phyloP scores from a whole-genome alignment of 2,113 vertebrate genomes.

The Erythrolamprus reginae region DNA sequence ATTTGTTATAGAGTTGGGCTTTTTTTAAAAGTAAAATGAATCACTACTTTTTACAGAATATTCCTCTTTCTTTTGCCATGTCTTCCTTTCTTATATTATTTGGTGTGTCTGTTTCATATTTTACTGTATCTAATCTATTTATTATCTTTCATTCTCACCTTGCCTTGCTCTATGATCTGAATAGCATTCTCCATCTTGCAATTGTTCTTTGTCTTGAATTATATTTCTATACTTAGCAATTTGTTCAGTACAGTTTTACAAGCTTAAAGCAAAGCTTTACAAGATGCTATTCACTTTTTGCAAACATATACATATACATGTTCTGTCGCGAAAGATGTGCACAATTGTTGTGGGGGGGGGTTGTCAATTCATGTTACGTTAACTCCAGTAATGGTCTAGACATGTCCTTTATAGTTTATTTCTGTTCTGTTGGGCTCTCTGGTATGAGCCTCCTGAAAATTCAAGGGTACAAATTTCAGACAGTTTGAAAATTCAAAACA shows the following conservation, averaged over 20 bases:
- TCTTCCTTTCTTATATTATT: background rate
- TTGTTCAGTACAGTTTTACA: background rate
- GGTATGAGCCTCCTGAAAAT: too few relatives aligned
- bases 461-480: too few relatives aligned
- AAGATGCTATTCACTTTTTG: background rate
- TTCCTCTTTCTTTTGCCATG: background rate
- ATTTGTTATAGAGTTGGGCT: background rate
- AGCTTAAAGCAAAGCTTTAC: background rate
- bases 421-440: too few relatives aligned
- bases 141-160: background rate
- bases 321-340: background rate
- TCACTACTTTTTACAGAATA: background rate
- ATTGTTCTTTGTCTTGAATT: background rate
- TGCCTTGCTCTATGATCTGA: background rate
- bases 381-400: background rate
- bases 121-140: background rate
- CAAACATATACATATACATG: background rate
- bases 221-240: background rate
- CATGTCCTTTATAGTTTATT: background rate
- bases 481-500: too few relatives aligned
- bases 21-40: background rate
- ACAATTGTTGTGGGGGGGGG: background rate
- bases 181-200: background rate
- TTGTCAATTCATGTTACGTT: background rate
- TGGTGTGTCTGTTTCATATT: background rate